These are phyloP conservation scores for Shargacucullia verbasci DNA, from an alignment of 2,888 invertebrate species.

Conservation along the genomic window DNA sequence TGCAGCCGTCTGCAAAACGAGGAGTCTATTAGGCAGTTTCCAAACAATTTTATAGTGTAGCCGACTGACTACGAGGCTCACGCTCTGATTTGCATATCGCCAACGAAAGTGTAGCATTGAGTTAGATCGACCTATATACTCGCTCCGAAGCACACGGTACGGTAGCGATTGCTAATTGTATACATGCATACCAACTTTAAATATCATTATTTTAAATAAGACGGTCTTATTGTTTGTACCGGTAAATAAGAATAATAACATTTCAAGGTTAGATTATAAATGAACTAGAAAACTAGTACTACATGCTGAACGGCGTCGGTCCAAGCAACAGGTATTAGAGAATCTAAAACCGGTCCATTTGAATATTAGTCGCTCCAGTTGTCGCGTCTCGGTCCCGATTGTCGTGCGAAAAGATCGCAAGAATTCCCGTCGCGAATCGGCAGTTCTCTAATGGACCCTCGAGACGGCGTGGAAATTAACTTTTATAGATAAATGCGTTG, in stretches of 20 bases:
- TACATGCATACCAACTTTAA: constrained; percentile 21
- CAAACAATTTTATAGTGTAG: constrained; percentile 69
- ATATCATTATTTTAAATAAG: constrained; percentile 2
- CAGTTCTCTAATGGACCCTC: constrained; percentile 72
- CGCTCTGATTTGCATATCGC: constrained; percentile 85
- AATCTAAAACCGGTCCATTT: constrained; percentile 77
- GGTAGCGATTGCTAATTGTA: constrained; percentile 43
- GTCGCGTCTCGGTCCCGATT: constrained; percentile 82
- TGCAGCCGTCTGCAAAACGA: constrained; percentile 65
- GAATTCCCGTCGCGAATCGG: constrained; percentile 74
- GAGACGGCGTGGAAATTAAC: constrained; percentile 77
- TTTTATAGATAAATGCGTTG: constrained; percentile 74
- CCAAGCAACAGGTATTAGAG: constrained; percentile 62
- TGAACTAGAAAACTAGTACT: constrained; percentile 65
- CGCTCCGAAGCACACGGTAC: constrained; percentile 31
- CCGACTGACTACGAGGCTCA: constrained; percentile 66
- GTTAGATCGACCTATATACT: constrained; percentile 72
- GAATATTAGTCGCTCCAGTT: constrained; percentile 86
- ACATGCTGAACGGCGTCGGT: constrained; percentile 66
- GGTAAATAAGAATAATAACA: constrained; percentile 47
- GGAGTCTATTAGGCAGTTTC: constrained; percentile 61
- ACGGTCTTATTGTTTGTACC: constrained; percentile 15
- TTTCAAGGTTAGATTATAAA: constrained; percentile 60
- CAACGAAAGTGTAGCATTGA: constrained; percentile 83
- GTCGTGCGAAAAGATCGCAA: constrained; percentile 82